Percentiles rank a stretch among this genome's conserved stretches.
These are phyloP conservation scores for Caenorhabditis panamensis DNA, from an alignment of 2,888 invertebrate species.

Conservation along the genomic window DNA sequence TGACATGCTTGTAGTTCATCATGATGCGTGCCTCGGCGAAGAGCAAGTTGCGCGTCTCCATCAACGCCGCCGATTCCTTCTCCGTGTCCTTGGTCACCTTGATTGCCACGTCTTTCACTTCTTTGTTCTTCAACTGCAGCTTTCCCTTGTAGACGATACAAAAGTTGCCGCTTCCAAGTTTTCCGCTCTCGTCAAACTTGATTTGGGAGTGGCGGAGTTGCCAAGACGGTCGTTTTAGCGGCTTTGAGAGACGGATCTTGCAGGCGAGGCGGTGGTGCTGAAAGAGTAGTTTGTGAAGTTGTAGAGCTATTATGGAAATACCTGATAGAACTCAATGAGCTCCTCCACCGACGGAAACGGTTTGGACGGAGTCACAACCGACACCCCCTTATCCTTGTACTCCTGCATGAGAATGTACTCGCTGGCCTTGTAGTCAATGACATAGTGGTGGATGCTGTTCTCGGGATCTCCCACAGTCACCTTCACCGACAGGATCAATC, in stretches of 20 bases:
- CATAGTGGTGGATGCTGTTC: constrained; percentile 41
- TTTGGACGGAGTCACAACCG: constrained; percentile 24
- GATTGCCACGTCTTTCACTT: constrained; percentile 72
- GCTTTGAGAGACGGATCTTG: constrained; percentile 31
- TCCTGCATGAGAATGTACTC: constrained; percentile 39
- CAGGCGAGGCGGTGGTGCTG: constrained; percentile 50
- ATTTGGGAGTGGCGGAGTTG: constrained; percentile 43
- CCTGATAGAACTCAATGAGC: constrained; percentile 31
- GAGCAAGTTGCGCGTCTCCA: constrained; percentile 68
- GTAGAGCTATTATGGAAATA: neutral
- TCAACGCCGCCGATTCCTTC: constrained; percentile 68
- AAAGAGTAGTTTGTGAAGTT: neutral
- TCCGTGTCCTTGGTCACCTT: constrained; percentile 65
- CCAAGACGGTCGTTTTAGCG: constrained; percentile 46
- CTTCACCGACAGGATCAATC: constrained; percentile 46
- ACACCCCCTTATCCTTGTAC: constrained; percentile 11
- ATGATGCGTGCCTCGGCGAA: constrained; percentile 72
- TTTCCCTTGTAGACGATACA: constrained; percentile 62
- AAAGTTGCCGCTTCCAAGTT: constrained; percentile 64
- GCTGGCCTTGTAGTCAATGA: constrained; percentile 13
- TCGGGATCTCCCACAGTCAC: constrained; percentile 27
- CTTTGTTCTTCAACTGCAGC: constrained; percentile 23
- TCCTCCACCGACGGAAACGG: constrained; percentile 34
- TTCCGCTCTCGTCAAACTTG: constrained; percentile 34
- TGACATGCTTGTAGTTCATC: constrained; percentile 66